Evolutionary conservation across 2,113 vertebrate genomes (phyloP), one percentile per base, ranked within the genome.

Genomic region (Gallinago jamesoni): DNA sequence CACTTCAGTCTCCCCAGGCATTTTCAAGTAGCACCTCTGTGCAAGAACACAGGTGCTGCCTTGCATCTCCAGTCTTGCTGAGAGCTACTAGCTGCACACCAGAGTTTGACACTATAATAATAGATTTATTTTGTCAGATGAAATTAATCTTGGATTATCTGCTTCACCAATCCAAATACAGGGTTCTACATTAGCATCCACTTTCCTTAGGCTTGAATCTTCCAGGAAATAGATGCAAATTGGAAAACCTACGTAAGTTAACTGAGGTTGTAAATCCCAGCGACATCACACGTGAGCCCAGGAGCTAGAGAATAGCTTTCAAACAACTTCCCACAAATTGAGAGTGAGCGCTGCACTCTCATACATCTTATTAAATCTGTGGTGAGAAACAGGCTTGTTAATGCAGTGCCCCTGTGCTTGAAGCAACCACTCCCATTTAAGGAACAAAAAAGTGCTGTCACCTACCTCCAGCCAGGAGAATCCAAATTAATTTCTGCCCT

Each of bases 81-180:
- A 93, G 78, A 95, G 94, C 81, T 93, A 8, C 86, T 33, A 77
- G 86, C 76, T 64, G 47, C 81, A 94, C 43, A 31, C 52, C 11
- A 5, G 81, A 94, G 78, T 96, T 88, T 92, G 96, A 96, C 94
- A 89, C 73, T 91, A 81, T 83, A 93, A 95, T 95, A 95, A 96
- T 95, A 96, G 87, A 87, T 94, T 95, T 92, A 81, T 93, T 97
- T 97, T 97, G 95, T 97, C 94, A 96, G 88, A 90, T 95, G 93
- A 96, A 97, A 97, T 97, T 97, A 97, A 97, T 97, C 96, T 96
- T 96, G 95, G 96, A 97, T 97, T 97, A 97, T 97, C 96, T 97
- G 97, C 97, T 97, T 97, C 96, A 93, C 90, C 96, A 97, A 93
- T 95, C 93, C 94, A 96, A 94, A 93, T 88, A 91, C n/a, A 74